A percentile compares a stretch with the other conserved stretches of the same genome.
phyloP scores from a whole-genome alignment of 1,140 invertebrate genomes.

The Ptiloglossa arizonensis region DNA sequence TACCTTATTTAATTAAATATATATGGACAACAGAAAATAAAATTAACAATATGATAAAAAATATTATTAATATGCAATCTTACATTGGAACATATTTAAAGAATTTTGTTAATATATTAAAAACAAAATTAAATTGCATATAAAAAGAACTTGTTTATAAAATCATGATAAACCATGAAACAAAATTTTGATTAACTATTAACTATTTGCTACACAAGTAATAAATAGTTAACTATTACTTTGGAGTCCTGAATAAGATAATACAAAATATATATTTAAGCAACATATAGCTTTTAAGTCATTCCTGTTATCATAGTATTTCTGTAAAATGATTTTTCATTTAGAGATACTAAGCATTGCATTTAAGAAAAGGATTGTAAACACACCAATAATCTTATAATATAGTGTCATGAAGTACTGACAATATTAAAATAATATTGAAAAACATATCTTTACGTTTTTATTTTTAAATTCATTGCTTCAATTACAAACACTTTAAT shows the following conservation, averaged over 20 bases:
- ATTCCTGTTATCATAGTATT: constrained; percentile 55
- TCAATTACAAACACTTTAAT: not conserved
- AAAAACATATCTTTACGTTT: not conserved
- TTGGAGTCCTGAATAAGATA: constrained; percentile 5
- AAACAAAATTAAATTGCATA: not conserved
- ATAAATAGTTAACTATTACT: not conserved
- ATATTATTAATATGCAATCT: not conserved
- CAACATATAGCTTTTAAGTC: constrained; percentile 7
- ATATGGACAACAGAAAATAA: not conserved
- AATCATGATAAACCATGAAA: not conserved
- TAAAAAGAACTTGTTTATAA: constrained; percentile 7
- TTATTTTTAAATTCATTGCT: not conserved
- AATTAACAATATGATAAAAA: not conserved
- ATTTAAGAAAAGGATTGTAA: not conserved
- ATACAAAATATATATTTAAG: not conserved
- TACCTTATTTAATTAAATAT: not conserved
- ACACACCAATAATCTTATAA: not conserved
- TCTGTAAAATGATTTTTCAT: constrained; percentile 25
- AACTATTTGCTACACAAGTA: not conserved
- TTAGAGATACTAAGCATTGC: constrained; percentile 1
- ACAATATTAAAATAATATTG: not conserved
- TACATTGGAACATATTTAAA: constrained; percentile 1
- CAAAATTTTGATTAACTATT: not conserved
- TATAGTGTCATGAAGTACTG: constrained; percentile 12
- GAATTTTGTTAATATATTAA: not conserved